Conservation (phyloP, 2,888 invertebrate genomes). For the Scaptomyza tumidula region DNA sequence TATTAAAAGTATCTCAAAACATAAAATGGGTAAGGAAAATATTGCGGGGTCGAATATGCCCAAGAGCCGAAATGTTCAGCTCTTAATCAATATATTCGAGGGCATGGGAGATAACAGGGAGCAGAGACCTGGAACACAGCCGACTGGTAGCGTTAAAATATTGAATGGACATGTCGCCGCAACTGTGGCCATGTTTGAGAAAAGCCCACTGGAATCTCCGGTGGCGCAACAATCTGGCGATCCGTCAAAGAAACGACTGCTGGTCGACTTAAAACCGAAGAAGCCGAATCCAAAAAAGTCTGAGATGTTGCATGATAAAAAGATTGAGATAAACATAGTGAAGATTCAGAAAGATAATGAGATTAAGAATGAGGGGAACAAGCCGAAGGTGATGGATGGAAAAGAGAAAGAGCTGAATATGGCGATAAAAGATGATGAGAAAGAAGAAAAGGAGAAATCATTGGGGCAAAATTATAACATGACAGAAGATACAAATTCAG, state of each 20-base stretch:
- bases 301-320: not conserved
- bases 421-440: no score
- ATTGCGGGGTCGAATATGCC: not conserved
- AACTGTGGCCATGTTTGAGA: conserved; percentile 1
- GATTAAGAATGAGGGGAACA: no score
- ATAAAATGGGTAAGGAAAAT: not conserved
- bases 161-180: not conserved
- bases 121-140: not conserved
- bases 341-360: not conserved
- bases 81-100: not conserved
- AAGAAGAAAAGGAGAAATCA: no score
- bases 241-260: not conserved
- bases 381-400: no score
- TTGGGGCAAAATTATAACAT: not conserved
- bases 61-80: not conserved
- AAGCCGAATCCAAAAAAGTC: not conserved
- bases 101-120: not conserved
- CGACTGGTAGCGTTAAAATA: not conserved
- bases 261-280: not conserved
- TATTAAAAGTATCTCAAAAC: not conserved
- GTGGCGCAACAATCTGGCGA: not conserved
- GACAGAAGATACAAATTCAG: not conserved
- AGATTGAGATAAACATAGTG: not conserved
- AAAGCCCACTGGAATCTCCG: not conserved
- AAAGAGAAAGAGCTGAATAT: no score